Percentiles rank a stretch among this genome's conserved stretches.
These are phyloP conservation scores for Bicyclus anynana DNA, from an alignment of 1,140 invertebrate genomes.

Conservation along the genomic window DNA sequence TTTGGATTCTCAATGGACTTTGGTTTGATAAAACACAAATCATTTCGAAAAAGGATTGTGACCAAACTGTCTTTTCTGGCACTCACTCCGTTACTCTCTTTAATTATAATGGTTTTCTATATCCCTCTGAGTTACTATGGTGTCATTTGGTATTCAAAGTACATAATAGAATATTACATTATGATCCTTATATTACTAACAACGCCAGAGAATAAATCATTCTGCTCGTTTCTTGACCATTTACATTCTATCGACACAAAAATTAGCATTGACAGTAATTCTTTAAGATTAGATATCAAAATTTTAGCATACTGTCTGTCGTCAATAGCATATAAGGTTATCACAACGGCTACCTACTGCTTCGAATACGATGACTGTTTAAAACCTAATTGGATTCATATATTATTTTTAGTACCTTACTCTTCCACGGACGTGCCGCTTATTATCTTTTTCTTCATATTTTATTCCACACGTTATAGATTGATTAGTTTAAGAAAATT, in stretches of 20 bases:
- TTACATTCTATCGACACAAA: neutral
- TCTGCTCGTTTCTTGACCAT: neutral
- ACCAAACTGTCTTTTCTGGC: neutral
- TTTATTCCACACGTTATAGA: neutral
- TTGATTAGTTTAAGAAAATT: neutral
- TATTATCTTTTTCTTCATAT: conserved; percentile 6
- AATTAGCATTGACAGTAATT: neutral
- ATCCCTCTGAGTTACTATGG: neutral
- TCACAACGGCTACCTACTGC: neutral
- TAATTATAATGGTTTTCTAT: neutral
- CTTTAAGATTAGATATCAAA: conserved; percentile 2
- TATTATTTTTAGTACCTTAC: neutral
- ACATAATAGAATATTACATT: neutral
- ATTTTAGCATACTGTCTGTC: neutral
- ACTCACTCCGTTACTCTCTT: neutral
- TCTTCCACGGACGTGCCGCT: neutral
- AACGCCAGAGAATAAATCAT: neutral
- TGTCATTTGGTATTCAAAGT: neutral
- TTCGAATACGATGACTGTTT: neutral
- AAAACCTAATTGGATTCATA: neutral
- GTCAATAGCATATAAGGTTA: neutral
- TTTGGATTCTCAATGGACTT: neutral
- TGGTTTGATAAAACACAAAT: neutral
- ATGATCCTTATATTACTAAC: neutral
- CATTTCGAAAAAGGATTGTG: neutral